Base-by-base conservation (phyloP, 1,140 invertebrate genomes). In the Drosophila kohkoa region DNA sequence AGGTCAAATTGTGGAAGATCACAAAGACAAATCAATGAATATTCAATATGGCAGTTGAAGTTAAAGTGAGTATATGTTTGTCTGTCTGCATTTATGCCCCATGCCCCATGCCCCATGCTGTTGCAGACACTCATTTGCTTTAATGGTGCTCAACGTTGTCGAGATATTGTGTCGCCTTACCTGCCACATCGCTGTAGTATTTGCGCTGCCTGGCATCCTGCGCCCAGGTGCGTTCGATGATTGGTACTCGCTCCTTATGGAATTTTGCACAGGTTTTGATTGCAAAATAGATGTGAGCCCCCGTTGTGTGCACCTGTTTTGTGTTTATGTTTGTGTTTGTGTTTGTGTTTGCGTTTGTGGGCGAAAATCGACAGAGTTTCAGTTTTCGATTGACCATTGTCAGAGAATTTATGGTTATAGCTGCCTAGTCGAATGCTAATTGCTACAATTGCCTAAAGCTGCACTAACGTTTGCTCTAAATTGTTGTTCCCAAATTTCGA, bases 211-310 rank as follows among this genome's bases (percentile, higher is more conserved):
- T 90, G 6, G 94, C 94, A 82, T 96, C 94, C 74, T 94, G 94
- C 6, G 94, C 96, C 97, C 97, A 98, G 1, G 97, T 97, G 60
- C 94, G 94, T 93, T 96, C 95, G 13, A 98, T 95, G 32, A 97
- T 93, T 67, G 95, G 94, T 38, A 98, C 94, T 93, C 97, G 94
- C 59, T 96, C 95, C 43, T 92, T 77, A 92, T 98, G 97, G 93
- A 95, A 98, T 89, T 97, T 96, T 58, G 94, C 93, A 93, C 96
- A 98, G 10, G 97, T 98, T 94, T 98, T 98, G 49, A 98, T 96
- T 68, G 97, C 97, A 93, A 98, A 96, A 94, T 95, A 97, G 71
- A 97, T 94, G 66, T 88, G 59, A 49, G 83, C 74, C 30, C 77
- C 71, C 6, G 66, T 80, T 60, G 83, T 87, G 59, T 82, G 66